Base-by-base conservation (phyloP, 2,113 vertebrate species). In the Penelope pileata region DNA sequence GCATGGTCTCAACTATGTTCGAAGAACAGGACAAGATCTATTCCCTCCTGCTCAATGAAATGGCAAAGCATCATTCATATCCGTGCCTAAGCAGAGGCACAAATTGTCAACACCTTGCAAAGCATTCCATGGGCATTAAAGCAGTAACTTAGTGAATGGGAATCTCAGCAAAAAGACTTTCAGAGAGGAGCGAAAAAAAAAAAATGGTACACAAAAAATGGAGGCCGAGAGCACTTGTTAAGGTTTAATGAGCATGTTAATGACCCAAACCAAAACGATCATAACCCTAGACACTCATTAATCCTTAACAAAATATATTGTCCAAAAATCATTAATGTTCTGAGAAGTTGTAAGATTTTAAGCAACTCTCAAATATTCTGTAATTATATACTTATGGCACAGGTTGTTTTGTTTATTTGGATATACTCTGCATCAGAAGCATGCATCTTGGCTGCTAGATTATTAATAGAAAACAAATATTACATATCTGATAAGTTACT, bases 191-290 rank as follows among this genome's bases (percentile, higher is more conserved):
- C 24, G 18, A 34, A 66, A 64, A 38, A 40, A 24, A 19, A 38
- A 59, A 82, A 54, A 21, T 9, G 24, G 10, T 29, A 18, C 16
- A n/a, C 10, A 34, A 72, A 48, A 43, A 29, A 54, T 91, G 91
- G 48, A 93, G 92, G 82, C 54, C 56, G 68, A 70, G 21, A 88
- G 74, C 16, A 40, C 45, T 83, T 94, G 87, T 94, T 90, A 90
- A 91, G 74, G 66, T 29, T 96, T 97, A 95, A 95, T 92, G 81
- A 96, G 84, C 62, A 70, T 51, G 87, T 83, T 96, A 96, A 96
- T 92, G 84, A 91, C 84, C 91, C 91, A 96, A 83, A 80, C 62
- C 79, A 91, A 92, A 97, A 89, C 29, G 64, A 94, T 66, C 75
- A 69, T 94, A 94, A 94, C 79, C 84, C 76, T 5, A 88, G 87